Conservation (phyloP, 2,888 invertebrate species). For the Erannis defoliaria region DNA sequence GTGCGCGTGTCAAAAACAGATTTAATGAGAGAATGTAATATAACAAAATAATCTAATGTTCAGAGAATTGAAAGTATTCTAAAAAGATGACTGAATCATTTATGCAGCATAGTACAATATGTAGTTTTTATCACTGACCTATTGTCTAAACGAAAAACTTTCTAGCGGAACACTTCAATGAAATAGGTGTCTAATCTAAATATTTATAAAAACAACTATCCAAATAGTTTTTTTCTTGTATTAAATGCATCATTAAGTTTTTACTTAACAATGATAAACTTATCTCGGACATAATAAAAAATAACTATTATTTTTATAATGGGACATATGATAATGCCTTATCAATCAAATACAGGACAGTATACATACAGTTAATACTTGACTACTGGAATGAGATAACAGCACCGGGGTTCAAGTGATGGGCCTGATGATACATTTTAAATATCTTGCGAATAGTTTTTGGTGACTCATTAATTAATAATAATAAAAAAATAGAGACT, state of each 20-base stretch:
- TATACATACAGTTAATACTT: constrained; percentile 17
- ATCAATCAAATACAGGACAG: constrained; percentile 19
- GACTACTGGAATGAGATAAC: constrained; percentile 14
- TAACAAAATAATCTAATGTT: too few species aligned
- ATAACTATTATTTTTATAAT: constrained; percentile 5
- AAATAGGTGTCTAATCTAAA: not conserved
- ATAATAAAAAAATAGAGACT: too few species aligned
- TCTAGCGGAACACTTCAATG: not conserved
- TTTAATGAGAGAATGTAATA: too few species aligned
- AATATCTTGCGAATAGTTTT: too few species aligned
- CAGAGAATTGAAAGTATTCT: too few species aligned
- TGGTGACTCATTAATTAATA: too few species aligned
- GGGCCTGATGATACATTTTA: not conserved
- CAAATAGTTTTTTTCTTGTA: not conserved
- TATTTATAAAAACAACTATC: not conserved
- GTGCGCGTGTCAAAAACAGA: too few species aligned
- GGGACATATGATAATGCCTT: constrained; percentile 25
- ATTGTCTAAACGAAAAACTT: too few species aligned
- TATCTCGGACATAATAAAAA: constrained; percentile 18
- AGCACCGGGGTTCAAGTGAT: not conserved
- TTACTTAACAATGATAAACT: not conserved
- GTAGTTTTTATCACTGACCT: too few species aligned
- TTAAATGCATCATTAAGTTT: not conserved
- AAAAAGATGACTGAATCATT: too few species aligned
- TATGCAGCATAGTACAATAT: too few species aligned